Conservation (phyloP, 2,797 vertebrate species). For the Molossus molossus region DNA sequence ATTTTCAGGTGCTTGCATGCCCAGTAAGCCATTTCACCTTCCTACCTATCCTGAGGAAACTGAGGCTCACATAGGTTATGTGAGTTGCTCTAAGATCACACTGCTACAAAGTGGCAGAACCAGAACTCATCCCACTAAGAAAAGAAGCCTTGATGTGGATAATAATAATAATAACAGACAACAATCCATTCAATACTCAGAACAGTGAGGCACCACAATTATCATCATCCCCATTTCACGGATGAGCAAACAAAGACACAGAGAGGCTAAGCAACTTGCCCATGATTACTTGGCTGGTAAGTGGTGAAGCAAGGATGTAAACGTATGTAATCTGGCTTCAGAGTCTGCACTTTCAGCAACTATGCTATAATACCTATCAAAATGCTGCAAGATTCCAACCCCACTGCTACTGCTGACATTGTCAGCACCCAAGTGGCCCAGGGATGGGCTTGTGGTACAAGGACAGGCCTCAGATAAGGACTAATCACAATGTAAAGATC, state of each 20-base stretch:
- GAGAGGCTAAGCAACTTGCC: conserved; percentile 7
- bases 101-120: conserved; percentile 8
- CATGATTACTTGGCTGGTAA: conserved; percentile 6
- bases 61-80: background rate
- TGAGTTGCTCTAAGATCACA: background rate
- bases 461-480: conserved; percentile 10
- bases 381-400: background rate
- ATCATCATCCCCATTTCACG: conserved; percentile 43
- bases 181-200: background rate
- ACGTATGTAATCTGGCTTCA: background rate
- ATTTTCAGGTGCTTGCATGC: background rate
- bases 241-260: conserved; percentile 49
- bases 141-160: conserved; percentile 36
- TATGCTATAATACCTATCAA: background rate
- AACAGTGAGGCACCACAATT: background rate
- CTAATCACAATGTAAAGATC: background rate
- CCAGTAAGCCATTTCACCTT: background rate
- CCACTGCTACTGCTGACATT: background rate
- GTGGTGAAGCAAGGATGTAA: background rate
- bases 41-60: background rate
- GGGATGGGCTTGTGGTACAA: background rate
- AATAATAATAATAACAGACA: background rate
- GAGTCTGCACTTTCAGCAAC: background rate
- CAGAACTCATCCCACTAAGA: background rate
- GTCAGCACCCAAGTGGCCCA: background rate